Percentiles rank a stretch among this genome's conserved stretches.
Evolutionary conservation across 2,797 vertebrate species (phyloP).

Genomic region (Heteromormyrus szaboi): DNA sequence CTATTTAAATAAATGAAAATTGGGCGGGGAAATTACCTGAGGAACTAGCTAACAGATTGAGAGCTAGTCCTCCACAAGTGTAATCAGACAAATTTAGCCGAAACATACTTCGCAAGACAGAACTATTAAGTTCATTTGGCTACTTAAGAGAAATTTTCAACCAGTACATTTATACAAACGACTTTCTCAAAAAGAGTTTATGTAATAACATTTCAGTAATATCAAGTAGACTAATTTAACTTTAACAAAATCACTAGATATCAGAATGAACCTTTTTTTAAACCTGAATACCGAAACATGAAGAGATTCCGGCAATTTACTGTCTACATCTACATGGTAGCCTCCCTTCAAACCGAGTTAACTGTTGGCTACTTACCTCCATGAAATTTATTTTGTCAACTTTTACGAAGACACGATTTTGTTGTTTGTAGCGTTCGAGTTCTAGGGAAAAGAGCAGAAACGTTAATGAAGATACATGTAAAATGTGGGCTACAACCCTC

Average conservation of each 20-base stretch:
- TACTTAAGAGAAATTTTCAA: background rate
- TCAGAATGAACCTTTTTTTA: background rate
- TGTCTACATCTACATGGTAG: background rate
- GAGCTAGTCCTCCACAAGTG: background rate
- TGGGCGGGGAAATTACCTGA: background rate
- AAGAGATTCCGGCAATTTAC: background rate
- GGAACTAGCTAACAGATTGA: background rate
- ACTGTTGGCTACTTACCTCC: constrained; percentile 33
- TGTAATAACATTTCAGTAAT: background rate
- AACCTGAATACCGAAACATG: background rate
- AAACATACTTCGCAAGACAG: background rate
- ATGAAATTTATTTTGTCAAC: constrained; percentile 15
- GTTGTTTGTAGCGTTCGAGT: background rate
- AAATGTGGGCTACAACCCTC: background rate
- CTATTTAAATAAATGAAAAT: background rate
- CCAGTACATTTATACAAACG: background rate
- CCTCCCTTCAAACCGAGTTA: background rate
- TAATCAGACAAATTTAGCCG: background rate
- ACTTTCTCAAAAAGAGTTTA: background rate
- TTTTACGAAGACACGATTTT: background rate
- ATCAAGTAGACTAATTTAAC: background rate
- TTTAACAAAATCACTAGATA: background rate
- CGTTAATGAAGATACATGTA: background rate
- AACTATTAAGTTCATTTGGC: background rate
- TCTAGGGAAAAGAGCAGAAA: background rate